Conservation (phyloP, 2,113 vertebrate genomes). For the Nyctibius bracteatus region DNA sequence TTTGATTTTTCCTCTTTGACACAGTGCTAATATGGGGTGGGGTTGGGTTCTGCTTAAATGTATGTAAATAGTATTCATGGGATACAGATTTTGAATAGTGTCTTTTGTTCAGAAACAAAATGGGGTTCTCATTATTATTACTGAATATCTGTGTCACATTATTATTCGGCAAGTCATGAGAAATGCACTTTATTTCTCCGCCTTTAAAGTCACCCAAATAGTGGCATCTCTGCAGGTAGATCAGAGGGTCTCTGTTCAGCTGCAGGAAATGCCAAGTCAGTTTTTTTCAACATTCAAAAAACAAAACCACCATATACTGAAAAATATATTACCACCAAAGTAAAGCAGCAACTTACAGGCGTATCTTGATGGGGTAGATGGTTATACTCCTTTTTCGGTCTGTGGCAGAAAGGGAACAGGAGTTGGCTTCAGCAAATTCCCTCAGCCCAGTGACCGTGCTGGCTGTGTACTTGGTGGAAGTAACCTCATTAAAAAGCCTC, state of each 20-base stretch:
- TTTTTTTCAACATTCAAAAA: neutral
- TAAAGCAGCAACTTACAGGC: neutral
- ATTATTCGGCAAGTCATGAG: neutral
- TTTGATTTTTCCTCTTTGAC: neutral
- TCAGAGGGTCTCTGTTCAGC: neutral
- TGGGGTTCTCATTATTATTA: neutral
- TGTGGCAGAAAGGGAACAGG: neutral
- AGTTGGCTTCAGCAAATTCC: neutral
- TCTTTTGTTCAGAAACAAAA: neutral
- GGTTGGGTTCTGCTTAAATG: neutral
- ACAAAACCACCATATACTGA: neutral
- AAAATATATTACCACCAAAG: fast-evolving
- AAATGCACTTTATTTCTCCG: neutral
- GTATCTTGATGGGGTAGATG: neutral
- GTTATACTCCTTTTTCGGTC: neutral
- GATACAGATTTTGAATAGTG: neutral
- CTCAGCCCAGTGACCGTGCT: neutral
- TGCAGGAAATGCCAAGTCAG: neutral
- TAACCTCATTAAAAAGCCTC: neutral
- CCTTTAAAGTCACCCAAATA: neutral
- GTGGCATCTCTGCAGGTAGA: neutral
- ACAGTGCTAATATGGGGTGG: neutral
- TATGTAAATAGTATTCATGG: neutral
- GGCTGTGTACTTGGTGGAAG: neutral
- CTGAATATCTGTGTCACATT: neutral